Base-by-base conservation (phyloP, 2,797 vertebrate species). In the Ficedula albicollis region DNA sequence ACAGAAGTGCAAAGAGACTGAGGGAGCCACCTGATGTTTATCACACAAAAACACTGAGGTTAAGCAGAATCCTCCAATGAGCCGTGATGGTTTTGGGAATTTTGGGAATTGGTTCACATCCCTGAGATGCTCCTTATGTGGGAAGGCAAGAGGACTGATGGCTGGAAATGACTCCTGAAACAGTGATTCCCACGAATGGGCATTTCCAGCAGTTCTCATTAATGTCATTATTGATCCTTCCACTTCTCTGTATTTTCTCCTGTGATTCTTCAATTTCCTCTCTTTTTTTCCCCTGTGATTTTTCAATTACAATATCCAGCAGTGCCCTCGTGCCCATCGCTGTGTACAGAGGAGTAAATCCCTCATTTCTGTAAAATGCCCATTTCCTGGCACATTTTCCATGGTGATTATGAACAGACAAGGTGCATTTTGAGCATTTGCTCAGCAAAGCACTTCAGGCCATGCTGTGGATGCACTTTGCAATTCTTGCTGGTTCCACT, bases 21-120 rank as follows among this genome's bases (percentile, higher is more conserved):
- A 59, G 55, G 7, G 17, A 15, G 9, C 1, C 5, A 44, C 9
- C 36, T 32, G 48, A 80, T 27, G 23, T 11, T 73, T 43, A 27
- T 15, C 68, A 46, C n/a, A 46, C 26, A 48, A 74, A 52, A 0
- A 0, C 10, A 34, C 2, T 0, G 15, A 49, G 39, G 46, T 9
- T 49, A n/a, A 87, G 67, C 49, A 48, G 49, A 87, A 87, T 10
- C 27, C 59, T 60, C 41, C 19, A 9, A 8, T 9, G 43, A 39
- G 30, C 32, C 20, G 2, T 0, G 16, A 0, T 1, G 4, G 18
- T 9, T 32, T 32, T 7, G 46, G 55, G 41, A 79, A 72, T 23
- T 38, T 62, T 29, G 43, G 51, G n/a, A 81, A 27, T 8, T 0
- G 1, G 12, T 14, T 91, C 44, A 15, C 18, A 32, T 30, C 62